Conservation (phyloP, 2,797 vertebrate genomes). For the Channallabes apus region DNA sequence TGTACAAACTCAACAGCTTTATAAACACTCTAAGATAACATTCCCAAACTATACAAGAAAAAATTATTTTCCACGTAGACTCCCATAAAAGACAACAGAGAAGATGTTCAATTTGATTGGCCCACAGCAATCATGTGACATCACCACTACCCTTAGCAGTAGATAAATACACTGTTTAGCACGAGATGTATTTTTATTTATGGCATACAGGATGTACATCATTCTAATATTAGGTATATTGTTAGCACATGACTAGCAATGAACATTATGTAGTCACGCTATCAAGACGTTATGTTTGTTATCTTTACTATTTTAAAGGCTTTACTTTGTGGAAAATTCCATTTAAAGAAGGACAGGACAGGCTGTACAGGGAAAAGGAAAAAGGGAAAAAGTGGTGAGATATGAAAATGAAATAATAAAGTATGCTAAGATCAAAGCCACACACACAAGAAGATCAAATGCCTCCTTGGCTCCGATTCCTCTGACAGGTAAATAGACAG, state of each 20-base stretch:
- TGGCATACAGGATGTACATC: not conserved
- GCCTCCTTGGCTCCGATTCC: constrained; percentile 17
- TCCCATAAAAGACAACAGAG: not conserved
- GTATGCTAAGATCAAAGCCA: constrained; percentile 16
- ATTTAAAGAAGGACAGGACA: not conserved
- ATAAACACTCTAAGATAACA: not conserved
- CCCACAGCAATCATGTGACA: not conserved
- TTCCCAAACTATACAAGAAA: not conserved
- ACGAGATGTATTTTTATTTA: not conserved
- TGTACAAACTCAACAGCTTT: not conserved
- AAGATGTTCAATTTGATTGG: not conserved
- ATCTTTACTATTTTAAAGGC: no score
- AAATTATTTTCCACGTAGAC: not conserved
- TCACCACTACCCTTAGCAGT: not conserved
- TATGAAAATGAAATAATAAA: constrained; percentile 21
- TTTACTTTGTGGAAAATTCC: not conserved
- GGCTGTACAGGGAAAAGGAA: constrained; percentile 8
- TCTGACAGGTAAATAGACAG: constrained; percentile 51
- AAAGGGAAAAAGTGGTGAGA: constrained; percentile 33
- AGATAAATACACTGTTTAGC: not conserved
- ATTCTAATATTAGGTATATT: not conserved
- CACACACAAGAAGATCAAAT: constrained; percentile 48
- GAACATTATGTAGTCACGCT: not conserved
- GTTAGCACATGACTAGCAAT: not conserved
- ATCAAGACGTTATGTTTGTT: no score